Conservation (phyloP, 2,113 vertebrate genomes). For the Trematocara stigmaticum region DNA sequence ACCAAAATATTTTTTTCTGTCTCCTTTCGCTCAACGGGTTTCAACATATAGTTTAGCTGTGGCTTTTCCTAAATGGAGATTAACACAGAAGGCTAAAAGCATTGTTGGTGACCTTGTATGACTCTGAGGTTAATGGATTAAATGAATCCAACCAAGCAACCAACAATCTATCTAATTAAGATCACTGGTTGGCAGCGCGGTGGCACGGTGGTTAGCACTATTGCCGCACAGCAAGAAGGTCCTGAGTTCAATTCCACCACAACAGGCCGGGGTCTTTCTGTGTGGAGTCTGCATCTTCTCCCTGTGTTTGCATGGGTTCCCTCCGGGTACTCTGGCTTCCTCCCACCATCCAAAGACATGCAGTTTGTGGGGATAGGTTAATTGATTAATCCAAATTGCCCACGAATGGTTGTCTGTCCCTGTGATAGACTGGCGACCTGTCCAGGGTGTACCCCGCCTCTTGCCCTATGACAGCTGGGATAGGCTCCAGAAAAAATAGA, state of each 20-base stretch:
- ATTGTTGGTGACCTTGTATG: conserved; percentile 31
- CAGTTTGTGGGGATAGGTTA: not conserved
- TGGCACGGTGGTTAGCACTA: not conserved
- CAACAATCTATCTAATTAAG: not conserved
- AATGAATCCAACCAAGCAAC: not conserved
- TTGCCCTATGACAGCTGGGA: not conserved
- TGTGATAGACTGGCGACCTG: not conserved
- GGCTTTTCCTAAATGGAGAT: conserved; percentile 65
- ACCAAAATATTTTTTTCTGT: conserved; percentile 9
- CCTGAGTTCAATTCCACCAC: not conserved
- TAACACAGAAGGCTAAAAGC: conserved; percentile 32
- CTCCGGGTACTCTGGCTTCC: not conserved
- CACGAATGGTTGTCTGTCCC: not conserved
- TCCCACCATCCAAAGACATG: not conserved
- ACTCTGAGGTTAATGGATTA: not conserved
- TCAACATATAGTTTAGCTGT: conserved; percentile 48
- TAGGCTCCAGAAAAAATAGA: not conserved
- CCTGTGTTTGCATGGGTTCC: not conserved
- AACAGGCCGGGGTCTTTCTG: not conserved
- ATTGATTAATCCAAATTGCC: not conserved
- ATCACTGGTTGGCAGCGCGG: not conserved
- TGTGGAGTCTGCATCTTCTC: not conserved
- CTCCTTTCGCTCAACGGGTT: not conserved
- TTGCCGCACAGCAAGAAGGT: not conserved
- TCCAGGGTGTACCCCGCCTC: accelerated